These are phyloP conservation scores for Danio jaintianensis DNA, from an alignment of 2,797 vertebrate species.

Conservation along the genomic window DNA sequence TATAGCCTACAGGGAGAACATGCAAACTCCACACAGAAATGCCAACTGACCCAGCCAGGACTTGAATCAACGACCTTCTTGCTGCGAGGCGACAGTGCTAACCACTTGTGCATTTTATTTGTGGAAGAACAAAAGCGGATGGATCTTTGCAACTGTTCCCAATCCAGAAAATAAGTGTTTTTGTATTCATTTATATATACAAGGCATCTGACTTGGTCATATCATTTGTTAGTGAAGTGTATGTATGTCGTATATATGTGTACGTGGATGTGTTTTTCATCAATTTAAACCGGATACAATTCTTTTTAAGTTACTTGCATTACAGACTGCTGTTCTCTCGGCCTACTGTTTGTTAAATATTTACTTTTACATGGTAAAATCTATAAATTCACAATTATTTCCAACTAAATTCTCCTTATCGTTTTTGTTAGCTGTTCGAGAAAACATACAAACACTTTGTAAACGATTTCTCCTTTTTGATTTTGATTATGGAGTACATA, in stretches of 20 bases:
- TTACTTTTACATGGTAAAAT: background rate
- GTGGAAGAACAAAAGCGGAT: background rate
- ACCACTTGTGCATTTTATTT: background rate
- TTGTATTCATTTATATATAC: background rate
- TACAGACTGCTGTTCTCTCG: background rate
- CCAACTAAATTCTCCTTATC: background rate
- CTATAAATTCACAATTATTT: background rate
- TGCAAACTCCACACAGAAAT: no score
- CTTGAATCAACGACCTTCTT: no score
- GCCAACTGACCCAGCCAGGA: no score
- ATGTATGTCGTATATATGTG: no score
- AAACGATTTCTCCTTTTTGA: background rate
- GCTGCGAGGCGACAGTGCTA: no score
- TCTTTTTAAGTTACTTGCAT: background rate
- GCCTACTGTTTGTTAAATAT: background rate
- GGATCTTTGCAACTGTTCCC: background rate
- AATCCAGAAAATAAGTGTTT: constrained; percentile 2
- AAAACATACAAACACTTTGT: background rate
- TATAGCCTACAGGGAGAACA: no score
- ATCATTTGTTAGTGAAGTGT: background rate
- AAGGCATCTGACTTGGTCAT: background rate
- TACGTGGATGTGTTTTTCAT: background rate
- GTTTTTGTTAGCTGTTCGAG: background rate
- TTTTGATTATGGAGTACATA: no score
- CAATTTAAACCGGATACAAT: background rate